Evolutionary conservation across 2,888 invertebrate species (phyloP), one percentile per base, ranked within the genome.

Genomic region (Stictocephala bisonia): DNA sequence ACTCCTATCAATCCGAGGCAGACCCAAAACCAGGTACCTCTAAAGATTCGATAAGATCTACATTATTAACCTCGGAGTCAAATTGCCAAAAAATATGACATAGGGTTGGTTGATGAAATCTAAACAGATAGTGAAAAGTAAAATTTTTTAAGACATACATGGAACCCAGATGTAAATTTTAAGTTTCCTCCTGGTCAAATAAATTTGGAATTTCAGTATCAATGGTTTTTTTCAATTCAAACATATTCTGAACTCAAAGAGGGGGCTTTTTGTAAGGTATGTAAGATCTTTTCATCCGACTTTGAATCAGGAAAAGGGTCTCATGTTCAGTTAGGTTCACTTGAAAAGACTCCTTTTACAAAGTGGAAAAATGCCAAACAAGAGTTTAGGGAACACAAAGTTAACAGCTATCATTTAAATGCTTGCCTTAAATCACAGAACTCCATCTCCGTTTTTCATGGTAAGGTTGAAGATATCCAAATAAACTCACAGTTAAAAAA

Each of bases 71-170:
- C 18, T 2, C 48, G 7, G 18, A 48, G 1, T 48, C 18, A n/a
- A 48, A 48, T 44, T 44, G n/a, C 18, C 44, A 48, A 48, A 48
- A 48, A n/a, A n/a, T n/a, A n/a, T n/a, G n/a, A n/a, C n/a, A n/a
- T n/a, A n/a, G n/a, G n/a, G n/a, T n/a, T n/a, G n/a, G n/a, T n/a
- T n/a, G n/a, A n/a, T n/a, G n/a, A n/a, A n/a, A n/a, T n/a, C n/a
- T n/a, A n/a, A n/a, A n/a, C n/a, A n/a, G 13, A 22, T 22, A 22
- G 48, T 22, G 11, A 11, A 11, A 3, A 48, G 2, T 4, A 48
- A 15, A 48, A 22, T 48, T 48, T 48, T 48, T 48, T 48, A 48
- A 48, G n/a, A n/a, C n/a, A 48, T 15, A 48, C n/a, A 13, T 48
- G 18, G 48, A 15, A 15, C 48, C 48, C 18, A 48, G 2, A 15